Base-by-base conservation (phyloP, 1,140 invertebrate genomes). In the Andricus grossulariae region DNA sequence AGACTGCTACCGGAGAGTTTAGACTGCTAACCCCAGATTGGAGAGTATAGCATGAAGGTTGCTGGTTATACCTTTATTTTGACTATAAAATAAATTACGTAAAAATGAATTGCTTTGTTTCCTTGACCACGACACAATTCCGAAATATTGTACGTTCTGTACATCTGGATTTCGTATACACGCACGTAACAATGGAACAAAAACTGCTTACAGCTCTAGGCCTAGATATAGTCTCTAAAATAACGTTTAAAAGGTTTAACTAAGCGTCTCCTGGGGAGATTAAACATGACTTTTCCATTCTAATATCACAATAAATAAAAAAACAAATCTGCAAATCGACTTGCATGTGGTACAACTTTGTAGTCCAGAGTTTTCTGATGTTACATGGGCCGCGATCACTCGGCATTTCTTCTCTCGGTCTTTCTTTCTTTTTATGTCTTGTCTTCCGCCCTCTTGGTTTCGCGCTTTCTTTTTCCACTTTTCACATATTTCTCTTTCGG, bases 261-360 rank as follows among this genome's bases (percentile, higher is more conserved):
- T 54, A 52, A 54, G 72, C 51, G 72, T 73, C 50, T 73, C 54
- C 18, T 73, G 72, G 50, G 54, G 60, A 49, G 70, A 60, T 66
- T 51, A 72, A 73, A 77, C 45, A 72, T 72, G 52, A 66, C 32
- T 55, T 60, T 79, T 72, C 72, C 73, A 72, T 60, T 45, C 73
- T 79, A 79, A 79, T 79, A 79, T 79, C 77, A 79, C 77, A 79
- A 75, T 75, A 75, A 75, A 75, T 72, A 54, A 75, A 75, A 75
- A 72, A 50, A 77, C 32, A 76, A 71, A 71, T 71, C 18, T 15
- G 71, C 70, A 71, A 76, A 55, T 32, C 39, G 60, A 66, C 60
- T 66, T 60, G 21, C 21, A 60, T 32, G 21, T 25, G 11, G 25
- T 66, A 32, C 60, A 66, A 66, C 13, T 39, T 66, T 66, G 12